Conservation (phyloP, 2,797 vertebrate species). For the Ctenopoma multispine region DNA sequence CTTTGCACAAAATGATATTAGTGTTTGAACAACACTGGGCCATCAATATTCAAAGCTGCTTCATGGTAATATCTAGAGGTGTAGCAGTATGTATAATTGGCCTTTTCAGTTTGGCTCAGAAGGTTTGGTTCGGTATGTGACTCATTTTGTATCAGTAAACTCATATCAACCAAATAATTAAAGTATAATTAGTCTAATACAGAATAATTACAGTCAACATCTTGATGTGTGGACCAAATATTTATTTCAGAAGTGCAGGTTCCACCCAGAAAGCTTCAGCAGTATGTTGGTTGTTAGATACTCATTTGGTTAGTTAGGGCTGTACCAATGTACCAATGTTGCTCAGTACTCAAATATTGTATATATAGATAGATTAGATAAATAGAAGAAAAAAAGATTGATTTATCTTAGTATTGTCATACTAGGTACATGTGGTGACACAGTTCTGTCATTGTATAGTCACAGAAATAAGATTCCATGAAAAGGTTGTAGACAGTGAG, state of each 20-base stretch:
- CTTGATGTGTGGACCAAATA: not conserved
- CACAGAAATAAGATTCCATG: too few species aligned
- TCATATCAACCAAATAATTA: not conserved
- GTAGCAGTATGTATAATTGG: not conserved
- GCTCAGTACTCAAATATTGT: too few species aligned
- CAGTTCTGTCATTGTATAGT: too few species aligned
- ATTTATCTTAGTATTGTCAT: too few species aligned
- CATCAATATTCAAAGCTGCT: conserved; percentile 21
- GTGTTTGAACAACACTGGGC: conserved; percentile 21
- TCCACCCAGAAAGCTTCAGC: not conserved
- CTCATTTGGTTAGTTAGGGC: not conserved
- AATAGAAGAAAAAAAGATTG: too few species aligned
- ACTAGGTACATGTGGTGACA: too few species aligned
- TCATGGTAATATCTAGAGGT: not conserved
- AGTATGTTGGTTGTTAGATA: not conserved
- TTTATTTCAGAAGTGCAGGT: not conserved
- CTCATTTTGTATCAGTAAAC: not conserved
- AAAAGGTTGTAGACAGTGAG: too few species aligned
- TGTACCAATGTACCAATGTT: too few species aligned
- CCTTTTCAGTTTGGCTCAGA: not conserved
- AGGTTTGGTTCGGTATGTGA: not conserved
- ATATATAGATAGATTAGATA: too few species aligned
- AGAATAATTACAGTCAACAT: not conserved
- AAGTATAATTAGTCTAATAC: not conserved
- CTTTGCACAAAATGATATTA: conserved; percentile 7